A percentile compares a stretch with the other conserved stretches of the same genome.
Evolutionary conservation across 1,140 invertebrate species (phyloP).

Genomic region (Pseudomyrmex cubaensis): DNA sequence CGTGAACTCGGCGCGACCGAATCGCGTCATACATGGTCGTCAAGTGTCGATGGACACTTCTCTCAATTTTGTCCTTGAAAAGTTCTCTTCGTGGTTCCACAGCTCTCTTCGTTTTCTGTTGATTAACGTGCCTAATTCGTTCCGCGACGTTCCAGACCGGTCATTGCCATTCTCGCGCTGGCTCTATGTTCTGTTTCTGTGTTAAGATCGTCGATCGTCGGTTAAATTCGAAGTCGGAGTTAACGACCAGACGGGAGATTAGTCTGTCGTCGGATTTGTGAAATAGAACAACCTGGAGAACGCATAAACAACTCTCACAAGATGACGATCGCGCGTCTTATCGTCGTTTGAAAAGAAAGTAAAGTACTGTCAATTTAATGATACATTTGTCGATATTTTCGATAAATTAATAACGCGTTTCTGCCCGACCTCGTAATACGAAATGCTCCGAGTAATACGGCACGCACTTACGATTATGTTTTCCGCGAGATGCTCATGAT

Average conservation of each 20-base stretch:
- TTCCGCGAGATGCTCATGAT: neutral
- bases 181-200: too few species aligned
- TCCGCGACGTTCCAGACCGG: neutral
- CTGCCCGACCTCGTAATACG: slow-evolving; percentile 6
- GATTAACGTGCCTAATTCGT: neutral
- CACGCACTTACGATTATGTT: too few species aligned
- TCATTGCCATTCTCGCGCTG: neutral
- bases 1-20: slow-evolving; percentile 64
- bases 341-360: neutral
- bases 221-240: slow-evolving; percentile 26
- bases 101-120: too few species aligned
- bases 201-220: neutral
- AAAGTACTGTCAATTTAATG: slow-evolving; percentile 44
- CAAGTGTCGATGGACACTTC: slow-evolving; percentile 43
- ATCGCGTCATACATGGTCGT: slow-evolving; percentile 43
- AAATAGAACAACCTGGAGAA: neutral
- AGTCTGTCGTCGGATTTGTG: neutral
- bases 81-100: neutral
- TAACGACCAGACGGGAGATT: slow-evolving; percentile 22
- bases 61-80: slow-evolving; percentile 5
- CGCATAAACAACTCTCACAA: neutral
- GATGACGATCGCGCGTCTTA: too few species aligned
- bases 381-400: neutral
- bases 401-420: neutral
- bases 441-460: slow-evolving; percentile 4